phyloP scores from a whole-genome alignment of 2,797 vertebrate genomes.

The Eleutherodactylus coqui region DNA sequence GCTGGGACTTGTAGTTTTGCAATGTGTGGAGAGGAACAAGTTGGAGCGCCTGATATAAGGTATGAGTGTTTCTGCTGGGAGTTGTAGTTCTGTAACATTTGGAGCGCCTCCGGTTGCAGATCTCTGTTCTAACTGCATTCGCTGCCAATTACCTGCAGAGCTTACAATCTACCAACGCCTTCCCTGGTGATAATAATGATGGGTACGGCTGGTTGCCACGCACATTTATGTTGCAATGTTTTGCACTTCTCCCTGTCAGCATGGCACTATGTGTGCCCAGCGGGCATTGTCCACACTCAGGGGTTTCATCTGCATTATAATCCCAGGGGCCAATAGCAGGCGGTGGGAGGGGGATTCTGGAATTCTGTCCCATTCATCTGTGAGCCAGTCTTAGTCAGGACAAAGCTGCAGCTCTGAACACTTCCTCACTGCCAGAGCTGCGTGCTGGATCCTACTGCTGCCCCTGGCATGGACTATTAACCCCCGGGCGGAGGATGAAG shows the following conservation, averaged over 20 bases:
- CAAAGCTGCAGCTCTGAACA: neutral
- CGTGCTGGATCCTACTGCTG: neutral
- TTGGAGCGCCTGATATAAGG: no score
- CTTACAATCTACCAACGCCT: no score
- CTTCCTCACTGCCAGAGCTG: neutral
- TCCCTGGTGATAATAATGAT: no score
- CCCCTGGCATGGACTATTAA: conserved; percentile 45
- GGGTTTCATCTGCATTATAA: conserved; percentile 32
- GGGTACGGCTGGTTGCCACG: no score
- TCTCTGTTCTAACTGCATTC: no score
- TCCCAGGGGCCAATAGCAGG: conserved; percentile 35
- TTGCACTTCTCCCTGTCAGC: neutral
- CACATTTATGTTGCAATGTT: no score
- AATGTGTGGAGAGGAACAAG: no score
- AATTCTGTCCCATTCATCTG: conserved; percentile 51
- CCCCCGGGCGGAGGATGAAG: conserved; percentile 25
- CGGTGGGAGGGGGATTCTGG: conserved; percentile 6
- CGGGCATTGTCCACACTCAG: neutral
- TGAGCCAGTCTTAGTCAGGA: conserved; percentile 32
- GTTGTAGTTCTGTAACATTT: no score
- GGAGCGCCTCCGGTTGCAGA: no score
- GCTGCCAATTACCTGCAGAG: no score
- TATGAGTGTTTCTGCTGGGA: no score
- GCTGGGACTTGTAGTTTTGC: no score
- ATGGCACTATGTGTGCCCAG: neutral